These are phyloP conservation scores for Deilephila porcellus DNA, from an alignment of 2,888 invertebrate species.

Conservation along the genomic window DNA sequence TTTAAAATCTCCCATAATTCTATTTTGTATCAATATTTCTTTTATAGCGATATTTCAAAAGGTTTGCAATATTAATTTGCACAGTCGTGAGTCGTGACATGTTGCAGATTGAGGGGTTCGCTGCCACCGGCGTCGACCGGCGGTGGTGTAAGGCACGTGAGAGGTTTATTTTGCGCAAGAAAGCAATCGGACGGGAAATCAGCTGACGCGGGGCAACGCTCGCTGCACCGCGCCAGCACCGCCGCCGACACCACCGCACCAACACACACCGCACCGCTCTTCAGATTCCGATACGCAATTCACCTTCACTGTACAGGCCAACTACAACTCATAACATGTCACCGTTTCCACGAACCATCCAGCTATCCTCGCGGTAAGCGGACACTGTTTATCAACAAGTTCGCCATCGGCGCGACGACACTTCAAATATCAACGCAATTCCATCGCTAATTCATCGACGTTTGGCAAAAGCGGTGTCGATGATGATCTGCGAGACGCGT, in stretches of 20 bases:
- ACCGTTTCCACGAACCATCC: constrained; percentile 55
- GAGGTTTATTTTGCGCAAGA: constrained; percentile 63
- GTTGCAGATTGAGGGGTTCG: background rate
- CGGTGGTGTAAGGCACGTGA: constrained; percentile 40
- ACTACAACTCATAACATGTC: constrained; percentile 42
- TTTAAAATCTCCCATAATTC: background rate
- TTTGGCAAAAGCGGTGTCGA: constrained; percentile 57
- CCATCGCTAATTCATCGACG: constrained; percentile 57
- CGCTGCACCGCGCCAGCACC: constrained; percentile 25
- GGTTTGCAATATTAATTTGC: constrained; percentile 2
- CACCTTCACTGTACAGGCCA: constrained; percentile 44
- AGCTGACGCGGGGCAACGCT: constrained; percentile 60
- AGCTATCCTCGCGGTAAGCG: constrained; percentile 65
- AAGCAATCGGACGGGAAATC: constrained; percentile 65
- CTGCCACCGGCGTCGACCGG: background rate
- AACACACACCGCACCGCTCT: constrained; percentile 47
- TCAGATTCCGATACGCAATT: constrained; percentile 55
- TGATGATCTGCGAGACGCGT: constrained; percentile 60
- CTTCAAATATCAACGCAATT: constrained; percentile 62
- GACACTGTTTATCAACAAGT: constrained; percentile 80
- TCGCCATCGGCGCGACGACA: constrained; percentile 57
- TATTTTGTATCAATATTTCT: background rate
- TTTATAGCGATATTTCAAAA: background rate
- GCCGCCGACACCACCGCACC: background rate
- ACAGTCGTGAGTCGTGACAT: constrained; percentile 9